Evolutionary conservation across 2,113 vertebrate species (phyloP).

Genomic region (Parotia lawesii): DNA sequence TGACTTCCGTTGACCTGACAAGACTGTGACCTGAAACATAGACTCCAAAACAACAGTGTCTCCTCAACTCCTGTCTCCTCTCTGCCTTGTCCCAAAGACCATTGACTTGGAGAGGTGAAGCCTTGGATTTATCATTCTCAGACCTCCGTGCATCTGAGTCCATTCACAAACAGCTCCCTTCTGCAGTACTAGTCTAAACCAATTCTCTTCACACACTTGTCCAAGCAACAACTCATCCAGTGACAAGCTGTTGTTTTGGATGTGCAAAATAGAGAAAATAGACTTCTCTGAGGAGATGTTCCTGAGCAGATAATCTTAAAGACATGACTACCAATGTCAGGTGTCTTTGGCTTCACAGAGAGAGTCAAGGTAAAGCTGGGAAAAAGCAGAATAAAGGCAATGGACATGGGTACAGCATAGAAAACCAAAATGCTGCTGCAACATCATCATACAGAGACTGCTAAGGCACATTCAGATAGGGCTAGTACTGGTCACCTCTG

Average conservation of each 20-base stretch:
- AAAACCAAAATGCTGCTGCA: background rate
- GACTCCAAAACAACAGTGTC: background rate
- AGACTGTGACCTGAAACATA: background rate
- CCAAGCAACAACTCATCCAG: background rate
- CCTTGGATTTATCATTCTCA: background rate
- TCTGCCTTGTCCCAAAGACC: background rate
- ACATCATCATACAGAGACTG: background rate
- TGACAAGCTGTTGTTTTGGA: background rate
- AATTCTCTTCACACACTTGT: background rate
- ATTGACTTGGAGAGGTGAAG: background rate
- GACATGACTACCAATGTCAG: background rate
- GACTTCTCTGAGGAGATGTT: background rate
- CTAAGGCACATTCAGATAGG: background rate
- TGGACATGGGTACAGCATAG: background rate
- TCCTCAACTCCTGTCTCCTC: background rate
- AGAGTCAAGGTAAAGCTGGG: background rate
- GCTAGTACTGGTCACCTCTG: background rate
- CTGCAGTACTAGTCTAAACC: background rate
- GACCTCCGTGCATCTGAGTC: background rate
- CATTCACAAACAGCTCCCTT: constrained; percentile 9
- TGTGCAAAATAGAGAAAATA: background rate
- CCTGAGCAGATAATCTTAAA: background rate
- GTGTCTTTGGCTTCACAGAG: background rate
- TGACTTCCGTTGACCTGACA: background rate
- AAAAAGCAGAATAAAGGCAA: background rate